Evolutionary conservation across 2,888 invertebrate genomes (phyloP).

Genomic region (Metopia argyrocephala): DNA sequence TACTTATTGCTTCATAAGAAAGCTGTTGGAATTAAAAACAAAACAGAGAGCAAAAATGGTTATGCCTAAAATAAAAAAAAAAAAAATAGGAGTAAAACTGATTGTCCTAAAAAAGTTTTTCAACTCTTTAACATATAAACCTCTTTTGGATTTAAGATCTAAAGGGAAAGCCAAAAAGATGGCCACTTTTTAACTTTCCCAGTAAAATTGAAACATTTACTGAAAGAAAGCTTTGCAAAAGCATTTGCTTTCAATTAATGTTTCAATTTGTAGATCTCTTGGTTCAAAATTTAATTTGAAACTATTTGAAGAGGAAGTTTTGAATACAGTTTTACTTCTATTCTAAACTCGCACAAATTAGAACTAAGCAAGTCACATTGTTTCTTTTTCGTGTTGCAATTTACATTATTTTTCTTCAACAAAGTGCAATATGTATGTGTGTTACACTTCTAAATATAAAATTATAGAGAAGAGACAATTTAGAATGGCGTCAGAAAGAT

Average conservation of each 20-base stretch:
- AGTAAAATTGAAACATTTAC: background rate
- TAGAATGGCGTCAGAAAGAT: no score
- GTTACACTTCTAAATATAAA: no score
- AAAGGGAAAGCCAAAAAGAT: constrained; percentile 17
- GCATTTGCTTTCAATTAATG: background rate
- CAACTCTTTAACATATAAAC: background rate
- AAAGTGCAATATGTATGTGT: background rate
- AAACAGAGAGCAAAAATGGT: no score
- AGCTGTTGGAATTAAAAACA: background rate
- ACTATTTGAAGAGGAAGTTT: background rate
- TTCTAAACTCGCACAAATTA: constrained; percentile 52
- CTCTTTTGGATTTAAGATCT: background rate
- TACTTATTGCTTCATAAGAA: background rate
- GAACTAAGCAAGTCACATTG: constrained; percentile 49
- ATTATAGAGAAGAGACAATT: no score
- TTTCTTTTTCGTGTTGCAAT: constrained; percentile 19
- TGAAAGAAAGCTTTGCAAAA: background rate
- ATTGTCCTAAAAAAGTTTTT: background rate
- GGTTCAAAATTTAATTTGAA: background rate
- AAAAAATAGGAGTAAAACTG: constrained; percentile 41
- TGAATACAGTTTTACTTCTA: constrained; percentile 36
- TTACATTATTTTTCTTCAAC: background rate
- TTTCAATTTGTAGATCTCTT: background rate
- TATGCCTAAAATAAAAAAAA: constrained; percentile 46
- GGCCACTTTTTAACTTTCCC: constrained; percentile 34